Evolutionary conservation across 92 coral and sea anemone genomes (phyloP).

Genomic region (Porites rus): DNA sequence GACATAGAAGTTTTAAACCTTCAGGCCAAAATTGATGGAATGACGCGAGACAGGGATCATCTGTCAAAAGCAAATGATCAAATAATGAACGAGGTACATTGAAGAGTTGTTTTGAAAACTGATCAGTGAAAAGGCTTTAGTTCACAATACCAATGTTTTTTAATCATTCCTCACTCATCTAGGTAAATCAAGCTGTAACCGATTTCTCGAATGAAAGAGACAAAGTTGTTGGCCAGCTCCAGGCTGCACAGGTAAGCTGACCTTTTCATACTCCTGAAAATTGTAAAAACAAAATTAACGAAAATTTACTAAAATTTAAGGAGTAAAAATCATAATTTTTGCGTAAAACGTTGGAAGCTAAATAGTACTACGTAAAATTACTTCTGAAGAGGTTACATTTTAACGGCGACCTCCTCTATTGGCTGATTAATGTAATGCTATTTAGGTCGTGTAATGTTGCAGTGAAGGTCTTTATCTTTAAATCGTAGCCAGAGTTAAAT

Average conservation of each 20-base stretch:
- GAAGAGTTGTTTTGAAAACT: neutral
- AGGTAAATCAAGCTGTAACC: slow-evolving; percentile 84
- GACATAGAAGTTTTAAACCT: slow-evolving; percentile 55
- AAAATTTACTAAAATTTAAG: too few species aligned
- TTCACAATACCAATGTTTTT: neutral
- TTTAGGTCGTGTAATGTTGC: too few species aligned
- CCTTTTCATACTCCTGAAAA: neutral
- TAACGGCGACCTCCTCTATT: too few species aligned
- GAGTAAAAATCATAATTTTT: too few species aligned
- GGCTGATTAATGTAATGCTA: too few species aligned
- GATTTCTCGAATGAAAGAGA: slow-evolving; percentile 92
- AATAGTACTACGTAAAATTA: too few species aligned
- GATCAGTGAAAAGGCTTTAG: neutral
- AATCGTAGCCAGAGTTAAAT: too few species aligned
- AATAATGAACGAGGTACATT: slow-evolving; percentile 78
- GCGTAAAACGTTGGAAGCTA: too few species aligned
- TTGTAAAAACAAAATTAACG: too few species aligned
- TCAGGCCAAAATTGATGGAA: slow-evolving; percentile 42
- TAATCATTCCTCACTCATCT: neutral
- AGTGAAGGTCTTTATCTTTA: too few species aligned
- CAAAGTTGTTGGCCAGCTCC: slow-evolving; percentile 79
- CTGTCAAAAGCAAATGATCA: slow-evolving; percentile 73
- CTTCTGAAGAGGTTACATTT: too few species aligned
- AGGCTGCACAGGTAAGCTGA: slow-evolving; percentile 68
- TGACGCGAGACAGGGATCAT: slow-evolving; percentile 66